Evolutionary conservation across 2,888 invertebrate genomes (phyloP), one percentile per base, ranked within the genome.

Genomic region (Argynnis bischoffii): DNA sequence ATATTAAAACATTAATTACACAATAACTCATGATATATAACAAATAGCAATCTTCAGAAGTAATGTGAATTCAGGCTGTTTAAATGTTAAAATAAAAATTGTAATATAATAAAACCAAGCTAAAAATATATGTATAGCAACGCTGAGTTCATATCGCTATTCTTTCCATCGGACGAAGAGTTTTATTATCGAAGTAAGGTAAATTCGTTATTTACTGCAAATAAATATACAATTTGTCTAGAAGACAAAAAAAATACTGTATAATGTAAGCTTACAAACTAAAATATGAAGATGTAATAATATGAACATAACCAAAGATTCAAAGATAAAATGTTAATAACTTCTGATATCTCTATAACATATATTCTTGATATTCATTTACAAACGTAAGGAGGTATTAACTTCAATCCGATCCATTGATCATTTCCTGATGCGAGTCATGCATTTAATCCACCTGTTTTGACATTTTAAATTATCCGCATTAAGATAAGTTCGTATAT

Each of bases 401-500:
- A 69, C 64, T 67, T 57, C 50, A 64, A 61, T 66, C 60, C 53
- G 57, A 69, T 63, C 26, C 69, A 69, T 69, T 67, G 55, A 67
- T 70, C 67, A 69, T 70, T 76, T 78, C 78, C 70, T 75, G 70
- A 70, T 73, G 66, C 67, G 57, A 66, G 64, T 67, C 71, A 65
- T 71, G 64, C 67, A 69, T 55, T 75, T 72, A 75, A 77, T 78
- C 76, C 81, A 85, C 81, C 79, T 82, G 82, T 78, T 79, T 75
- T 79, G 81, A 79, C 82, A 85, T 84, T 86, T 80, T 75, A 76
- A 74, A 50, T 69, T 76, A 77, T 77, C 74, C 67, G 71, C 70
- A 71, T 72, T 75, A 72, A 66, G 55, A 57, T 13, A 21, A 51
- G 41, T 61, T 50, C 47, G 56, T 54, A 46, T 48, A 57, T 67